Conservation (phyloP, 2,888 invertebrate genomes). For the Callinectes sapidus region DNA sequence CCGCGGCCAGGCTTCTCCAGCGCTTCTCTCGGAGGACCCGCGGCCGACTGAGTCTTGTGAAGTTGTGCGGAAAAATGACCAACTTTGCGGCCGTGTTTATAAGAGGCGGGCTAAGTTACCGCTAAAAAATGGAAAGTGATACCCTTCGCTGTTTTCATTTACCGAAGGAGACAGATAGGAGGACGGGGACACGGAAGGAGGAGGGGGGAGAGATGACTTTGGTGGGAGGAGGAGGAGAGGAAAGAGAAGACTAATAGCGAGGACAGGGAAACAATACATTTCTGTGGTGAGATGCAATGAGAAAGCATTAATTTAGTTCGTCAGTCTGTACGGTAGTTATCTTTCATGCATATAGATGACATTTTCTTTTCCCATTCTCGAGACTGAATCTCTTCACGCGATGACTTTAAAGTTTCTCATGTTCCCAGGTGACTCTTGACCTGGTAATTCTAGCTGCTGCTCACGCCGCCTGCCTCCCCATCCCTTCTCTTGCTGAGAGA, state of each 20-base stretch:
- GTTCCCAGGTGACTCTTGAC: not conserved
- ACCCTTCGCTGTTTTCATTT: constrained; percentile 30
- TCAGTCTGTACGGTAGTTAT: not conserved
- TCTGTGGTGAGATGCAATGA: constrained; percentile 26
- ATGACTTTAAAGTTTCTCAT: not conserved
- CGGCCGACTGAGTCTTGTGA: constrained; percentile 31
- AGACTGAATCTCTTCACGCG: not conserved
- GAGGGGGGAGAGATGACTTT: not conserved
- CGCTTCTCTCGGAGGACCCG: not conserved
- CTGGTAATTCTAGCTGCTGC: not conserved
- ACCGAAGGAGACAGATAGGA: constrained; percentile 23
- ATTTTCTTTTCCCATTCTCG: not conserved
- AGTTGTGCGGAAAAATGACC: constrained; percentile 32
- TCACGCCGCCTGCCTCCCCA: not conserved
- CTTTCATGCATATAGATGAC: not conserved
- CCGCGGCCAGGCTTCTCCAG: not conserved
- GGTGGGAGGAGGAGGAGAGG: not conserved
- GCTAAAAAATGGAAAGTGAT: constrained; percentile 42
- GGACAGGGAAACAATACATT: constrained; percentile 9
- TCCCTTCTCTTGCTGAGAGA: not conserved
- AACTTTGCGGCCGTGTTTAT: constrained; percentile 37
- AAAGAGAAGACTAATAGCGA: not conserved
- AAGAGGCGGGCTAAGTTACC: constrained; percentile 23
- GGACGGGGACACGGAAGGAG: not conserved
- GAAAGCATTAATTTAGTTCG: not conserved